A percentile compares a stretch with the other conserved stretches of the same genome.
Evolutionary conservation across 2,888 invertebrate species (phyloP).

Genomic region (Protodeltote pygarga): DNA sequence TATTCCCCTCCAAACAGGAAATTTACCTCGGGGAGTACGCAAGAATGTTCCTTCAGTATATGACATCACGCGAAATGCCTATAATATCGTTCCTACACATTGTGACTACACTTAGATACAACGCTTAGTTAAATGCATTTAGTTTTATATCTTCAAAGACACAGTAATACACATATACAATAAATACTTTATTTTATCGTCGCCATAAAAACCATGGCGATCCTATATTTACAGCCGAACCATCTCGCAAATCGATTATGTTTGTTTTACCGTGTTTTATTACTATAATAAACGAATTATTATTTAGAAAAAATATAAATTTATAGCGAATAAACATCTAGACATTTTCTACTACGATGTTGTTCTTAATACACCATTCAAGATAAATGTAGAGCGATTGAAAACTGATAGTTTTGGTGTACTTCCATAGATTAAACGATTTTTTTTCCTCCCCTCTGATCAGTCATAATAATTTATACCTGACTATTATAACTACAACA

Average conservation of each 20-base stretch:
- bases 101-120: background rate
- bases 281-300: slow-evolving; percentile 38
- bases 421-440: background rate
- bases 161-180: slow-evolving; percentile 1
- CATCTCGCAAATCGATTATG: slow-evolving; percentile 52
- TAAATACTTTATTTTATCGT: slow-evolving; percentile 54
- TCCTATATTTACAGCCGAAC: slow-evolving; percentile 58
- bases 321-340: background rate
- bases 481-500: background rate
- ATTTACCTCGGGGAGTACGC: too few relatives aligned
- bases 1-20: too few relatives aligned
- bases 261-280: slow-evolving; percentile 55
- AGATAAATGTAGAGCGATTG: too few relatives aligned
- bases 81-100: background rate
- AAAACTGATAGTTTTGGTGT: too few relatives aligned
- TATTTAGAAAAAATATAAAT: slow-evolving; percentile 4
- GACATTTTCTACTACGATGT: background rate
- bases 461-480: slow-evolving; percentile 6
- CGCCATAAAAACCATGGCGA: slow-evolving; percentile 59
- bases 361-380: too few relatives aligned
- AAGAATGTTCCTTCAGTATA: background rate
- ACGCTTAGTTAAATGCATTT: background rate
- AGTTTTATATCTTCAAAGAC: background rate
- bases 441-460: background rate
- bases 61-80: background rate